These are phyloP conservation scores for Thera obeliscata DNA, from an alignment of 2,888 invertebrate species.

Conservation along the genomic window DNA sequence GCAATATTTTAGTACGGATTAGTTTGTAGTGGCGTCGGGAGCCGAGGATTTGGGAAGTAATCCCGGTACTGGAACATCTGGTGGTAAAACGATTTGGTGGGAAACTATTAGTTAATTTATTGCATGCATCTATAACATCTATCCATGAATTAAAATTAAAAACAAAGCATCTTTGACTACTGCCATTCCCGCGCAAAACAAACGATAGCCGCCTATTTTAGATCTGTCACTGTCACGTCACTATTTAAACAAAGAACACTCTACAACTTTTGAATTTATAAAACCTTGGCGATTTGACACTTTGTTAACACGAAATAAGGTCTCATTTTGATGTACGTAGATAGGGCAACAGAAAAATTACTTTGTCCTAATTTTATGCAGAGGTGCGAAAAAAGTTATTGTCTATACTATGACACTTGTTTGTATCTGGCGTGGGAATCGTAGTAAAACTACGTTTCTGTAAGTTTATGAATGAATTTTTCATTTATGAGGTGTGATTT, in stretches of 20 bases:
- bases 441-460: conserved; percentile 27
- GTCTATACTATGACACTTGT: conserved; percentile 33
- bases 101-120: conserved; percentile 19
- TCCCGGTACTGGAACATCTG: conserved; percentile 37
- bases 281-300: background rate
- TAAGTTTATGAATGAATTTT: conserved; percentile 39
- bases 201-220: conserved; percentile 40
- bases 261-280: background rate
- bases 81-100: conserved; percentile 37
- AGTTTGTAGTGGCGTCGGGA: conserved; percentile 41
- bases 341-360: conserved; percentile 4
- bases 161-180: conserved; percentile 16
- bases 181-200: conserved; percentile 39
- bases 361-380: conserved; percentile 33
- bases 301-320: conserved; percentile 4
- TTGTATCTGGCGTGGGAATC: conserved; percentile 41
- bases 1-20: conserved; percentile 38
- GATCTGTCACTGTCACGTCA: conserved; percentile 45
- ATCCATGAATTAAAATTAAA: background rate
- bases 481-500: conserved; percentile 31
- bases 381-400: conserved; percentile 38
- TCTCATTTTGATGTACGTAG: background rate
- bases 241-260: conserved; percentile 38
- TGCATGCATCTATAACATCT: background rate
- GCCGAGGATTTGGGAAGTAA: conserved; percentile 32